Percentiles rank a stretch among this genome's conserved stretches.
phyloP scores from a whole-genome alignment of 1,140 invertebrate genomes.

The Drosophila arawakana region DNA sequence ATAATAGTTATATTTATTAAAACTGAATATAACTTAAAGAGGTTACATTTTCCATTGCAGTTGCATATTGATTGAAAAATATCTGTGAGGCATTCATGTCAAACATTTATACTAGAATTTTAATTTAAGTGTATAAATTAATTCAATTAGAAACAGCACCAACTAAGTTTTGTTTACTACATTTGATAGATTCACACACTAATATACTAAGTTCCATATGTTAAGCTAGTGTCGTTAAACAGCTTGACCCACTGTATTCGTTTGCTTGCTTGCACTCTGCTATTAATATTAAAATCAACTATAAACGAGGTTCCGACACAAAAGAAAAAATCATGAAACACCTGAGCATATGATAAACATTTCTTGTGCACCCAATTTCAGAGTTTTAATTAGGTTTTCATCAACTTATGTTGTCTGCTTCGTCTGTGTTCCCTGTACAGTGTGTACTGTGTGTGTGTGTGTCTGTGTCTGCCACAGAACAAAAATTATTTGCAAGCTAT shows the following conservation, averaged over 20 bases:
- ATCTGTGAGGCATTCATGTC: too few species aligned
- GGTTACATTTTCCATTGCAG: too few species aligned
- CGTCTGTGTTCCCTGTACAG: not conserved
- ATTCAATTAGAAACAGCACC: too few species aligned
- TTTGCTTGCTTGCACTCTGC: not conserved
- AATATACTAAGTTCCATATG: too few species aligned
- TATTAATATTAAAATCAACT: not conserved
- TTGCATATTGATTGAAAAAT: too few species aligned
- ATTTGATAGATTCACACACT: too few species aligned
- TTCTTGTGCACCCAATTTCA: not conserved
- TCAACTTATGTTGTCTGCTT: constrained; percentile 1
- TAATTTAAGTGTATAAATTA: too few species aligned
- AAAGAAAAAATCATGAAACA: not conserved
- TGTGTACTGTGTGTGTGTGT: not conserved
- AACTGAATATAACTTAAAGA: too few species aligned
- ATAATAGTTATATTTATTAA: too few species aligned
- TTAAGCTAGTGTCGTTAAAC: not conserved
- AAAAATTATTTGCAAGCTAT: constrained; percentile 80
- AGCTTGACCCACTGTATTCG: not conserved
- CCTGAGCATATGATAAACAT: not conserved
- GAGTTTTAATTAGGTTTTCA: constrained; percentile 36
- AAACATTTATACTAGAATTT: too few species aligned
- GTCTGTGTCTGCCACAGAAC: constrained; percentile 5
- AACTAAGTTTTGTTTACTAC: too few species aligned
- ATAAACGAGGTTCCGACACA: not conserved